Evolutionary conservation across 2,888 invertebrate genomes (phyloP).

Genomic region (Eupithecia tripunctaria): DNA sequence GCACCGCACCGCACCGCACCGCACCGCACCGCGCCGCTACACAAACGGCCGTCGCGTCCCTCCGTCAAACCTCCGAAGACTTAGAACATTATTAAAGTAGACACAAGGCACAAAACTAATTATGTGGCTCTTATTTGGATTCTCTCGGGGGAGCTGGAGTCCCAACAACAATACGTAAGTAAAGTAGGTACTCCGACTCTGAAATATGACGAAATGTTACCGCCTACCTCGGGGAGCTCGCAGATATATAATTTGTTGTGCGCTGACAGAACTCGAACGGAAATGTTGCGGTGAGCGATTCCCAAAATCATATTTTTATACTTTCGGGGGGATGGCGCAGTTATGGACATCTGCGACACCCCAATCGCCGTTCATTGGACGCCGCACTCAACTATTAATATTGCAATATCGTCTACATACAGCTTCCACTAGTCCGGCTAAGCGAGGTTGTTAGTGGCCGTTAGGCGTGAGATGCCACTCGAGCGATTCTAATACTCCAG

Average conservation of each 20-base stretch:
- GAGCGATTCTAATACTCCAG: constrained; percentile 34
- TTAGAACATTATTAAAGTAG: constrained; percentile 79
- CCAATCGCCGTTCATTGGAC: constrained; percentile 73
- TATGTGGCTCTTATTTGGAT: constrained; percentile 70
- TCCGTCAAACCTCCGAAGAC: constrained; percentile 74
- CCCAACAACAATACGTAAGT: constrained; percentile 57
- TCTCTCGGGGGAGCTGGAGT: constrained; percentile 67
- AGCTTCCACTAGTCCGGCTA: constrained; percentile 37
- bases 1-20: constrained; percentile 52
- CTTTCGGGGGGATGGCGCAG: constrained; percentile 70
- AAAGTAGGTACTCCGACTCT: constrained; percentile 42
- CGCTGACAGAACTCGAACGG: constrained; percentile 50
- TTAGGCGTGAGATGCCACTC: constrained; percentile 19
- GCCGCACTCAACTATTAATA: constrained; percentile 74
- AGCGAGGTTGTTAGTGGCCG: constrained; percentile 41
- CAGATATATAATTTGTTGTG: not conserved
- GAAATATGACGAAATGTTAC: constrained; percentile 42
- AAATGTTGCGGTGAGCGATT: constrained; percentile 63
- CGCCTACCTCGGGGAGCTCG: not conserved
- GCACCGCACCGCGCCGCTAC: constrained; percentile 51
- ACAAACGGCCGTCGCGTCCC: constrained; percentile 58
- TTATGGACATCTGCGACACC: constrained; percentile 80
- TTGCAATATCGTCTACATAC: constrained; percentile 59
- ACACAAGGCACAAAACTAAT: constrained; percentile 77
- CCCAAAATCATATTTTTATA: constrained; percentile 80